Evolutionary conservation across 2,888 invertebrate species (phyloP).

Genomic region (Cephonodes hylas): DNA sequence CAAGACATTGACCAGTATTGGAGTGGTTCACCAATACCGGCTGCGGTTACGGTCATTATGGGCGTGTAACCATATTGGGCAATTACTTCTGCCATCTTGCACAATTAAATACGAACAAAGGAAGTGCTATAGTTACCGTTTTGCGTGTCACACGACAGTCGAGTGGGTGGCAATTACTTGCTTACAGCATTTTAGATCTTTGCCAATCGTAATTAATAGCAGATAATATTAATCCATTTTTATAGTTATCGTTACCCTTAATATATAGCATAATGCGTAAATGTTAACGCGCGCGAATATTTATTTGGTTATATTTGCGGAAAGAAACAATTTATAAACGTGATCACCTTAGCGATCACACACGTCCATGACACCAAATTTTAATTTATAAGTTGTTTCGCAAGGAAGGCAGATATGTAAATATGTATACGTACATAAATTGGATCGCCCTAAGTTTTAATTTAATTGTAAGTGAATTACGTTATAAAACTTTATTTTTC

Average conservation of each 20-base stretch:
- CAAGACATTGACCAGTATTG: slow-evolving; percentile 68
- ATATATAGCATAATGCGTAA: neutral
- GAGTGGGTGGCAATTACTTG: slow-evolving; percentile 49
- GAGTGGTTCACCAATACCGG: slow-evolving; percentile 46
- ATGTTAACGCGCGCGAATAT: slow-evolving; percentile 2
- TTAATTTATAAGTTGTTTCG: slow-evolving; percentile 6
- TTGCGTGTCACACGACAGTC: slow-evolving; percentile 64
- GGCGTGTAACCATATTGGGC: slow-evolving; percentile 59
- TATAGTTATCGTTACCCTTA: neutral
- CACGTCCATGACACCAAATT: slow-evolving; percentile 10
- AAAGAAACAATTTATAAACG: slow-evolving; percentile 10
- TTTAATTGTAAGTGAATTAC: no score
- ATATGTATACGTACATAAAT: no score
- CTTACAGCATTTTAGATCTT: neutral
- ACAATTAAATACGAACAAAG: slow-evolving; percentile 69
- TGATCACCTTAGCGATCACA: slow-evolving; percentile 5
- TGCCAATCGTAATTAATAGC: neutral
- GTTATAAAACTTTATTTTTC: no score
- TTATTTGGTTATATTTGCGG: neutral
- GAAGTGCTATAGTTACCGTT: slow-evolving; percentile 58
- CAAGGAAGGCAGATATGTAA: neutral
- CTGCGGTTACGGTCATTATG: slow-evolving; percentile 57
- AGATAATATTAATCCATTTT: neutral
- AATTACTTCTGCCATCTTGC: slow-evolving; percentile 67
- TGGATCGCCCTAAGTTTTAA: neutral